Percentiles rank a stretch among this genome's conserved stretches.
Evolutionary conservation across 2,113 vertebrate species (phyloP).

Genomic region (Aegithalos caudatus): DNA sequence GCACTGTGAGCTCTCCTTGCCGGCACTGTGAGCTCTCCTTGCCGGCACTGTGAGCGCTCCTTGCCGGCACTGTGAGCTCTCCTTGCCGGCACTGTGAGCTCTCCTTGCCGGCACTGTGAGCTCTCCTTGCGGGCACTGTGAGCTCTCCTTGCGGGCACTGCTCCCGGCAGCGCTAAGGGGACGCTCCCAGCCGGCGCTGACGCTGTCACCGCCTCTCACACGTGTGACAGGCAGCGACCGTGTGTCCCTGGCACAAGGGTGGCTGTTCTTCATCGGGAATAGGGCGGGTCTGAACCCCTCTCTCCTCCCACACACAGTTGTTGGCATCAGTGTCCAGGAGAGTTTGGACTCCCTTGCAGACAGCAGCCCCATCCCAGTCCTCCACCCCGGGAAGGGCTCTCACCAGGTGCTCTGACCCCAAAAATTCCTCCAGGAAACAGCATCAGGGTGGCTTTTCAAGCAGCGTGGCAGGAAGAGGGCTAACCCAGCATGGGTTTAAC

Average conservation of each 20-base stretch:
- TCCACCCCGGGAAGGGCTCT: neutral
- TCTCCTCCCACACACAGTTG: neutral
- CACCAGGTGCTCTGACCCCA: neutral
- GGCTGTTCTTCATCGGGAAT: neutral
- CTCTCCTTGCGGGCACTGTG: neutral
- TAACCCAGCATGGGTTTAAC: neutral
- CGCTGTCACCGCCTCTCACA: neutral
- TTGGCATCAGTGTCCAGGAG: neutral
- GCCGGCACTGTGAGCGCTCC: neutral
- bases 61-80: no score
- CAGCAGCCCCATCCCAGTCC: neutral
- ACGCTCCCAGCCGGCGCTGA: neutral
- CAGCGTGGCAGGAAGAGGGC: neutral
- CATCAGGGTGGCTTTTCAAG: neutral
- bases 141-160: neutral
- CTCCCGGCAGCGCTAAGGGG: neutral
- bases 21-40: neutral
- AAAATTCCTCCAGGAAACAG: neutral
- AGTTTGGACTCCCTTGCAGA: neutral
- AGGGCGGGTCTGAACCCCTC: neutral
- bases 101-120: neutral
- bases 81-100: neutral
- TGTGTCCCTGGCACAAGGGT: neutral
- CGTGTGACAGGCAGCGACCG: accelerated
- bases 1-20: neutral